phyloP scores from a whole-genome alignment of 2,888 invertebrate genomes.

The Isotomurus palustris region DNA sequence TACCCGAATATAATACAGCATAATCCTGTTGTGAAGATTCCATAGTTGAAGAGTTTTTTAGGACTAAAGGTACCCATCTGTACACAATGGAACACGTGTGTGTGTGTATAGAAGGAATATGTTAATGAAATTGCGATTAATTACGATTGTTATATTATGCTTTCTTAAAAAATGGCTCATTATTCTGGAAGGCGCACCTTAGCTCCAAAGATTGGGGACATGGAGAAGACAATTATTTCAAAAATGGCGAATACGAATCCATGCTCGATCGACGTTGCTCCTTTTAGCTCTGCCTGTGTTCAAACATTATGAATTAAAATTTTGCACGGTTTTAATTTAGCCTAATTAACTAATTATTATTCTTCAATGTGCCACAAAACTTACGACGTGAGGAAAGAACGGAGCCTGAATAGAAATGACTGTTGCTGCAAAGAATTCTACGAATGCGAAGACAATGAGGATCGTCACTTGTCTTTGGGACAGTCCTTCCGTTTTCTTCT shows the following conservation, averaged over 20 bases:
- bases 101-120: too few relatives aligned
- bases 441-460: conserved; percentile 70
- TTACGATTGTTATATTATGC: too few relatives aligned
- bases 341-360: background rate
- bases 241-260: conserved; percentile 49
- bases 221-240: conserved; percentile 47
- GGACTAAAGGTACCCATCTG: conserved; percentile 71
- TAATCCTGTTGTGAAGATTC: conserved; percentile 75
- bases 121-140: too few relatives aligned
- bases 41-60: conserved; percentile 73
- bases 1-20: conserved; percentile 79
- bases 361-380: conserved; percentile 47
- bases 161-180: too few relatives aligned
- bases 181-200: conserved; percentile 11
- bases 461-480: conserved; percentile 66
- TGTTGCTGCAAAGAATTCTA: conserved; percentile 78
- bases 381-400: conserved; percentile 77
- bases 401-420: conserved; percentile 81
- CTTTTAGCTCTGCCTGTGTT: conserved; percentile 48
- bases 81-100: too few relatives aligned
- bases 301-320: conserved; percentile 2
- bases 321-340: background rate
- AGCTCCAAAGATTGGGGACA: conserved; percentile 50
- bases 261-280: conserved; percentile 49
- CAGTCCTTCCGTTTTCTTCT: conserved; percentile 23